Percentiles rank a stretch among this genome's conserved stretches.
Evolutionary conservation across 2,797 vertebrate genomes (phyloP).

Genomic region (Urosaurus nigricauda): DNA sequence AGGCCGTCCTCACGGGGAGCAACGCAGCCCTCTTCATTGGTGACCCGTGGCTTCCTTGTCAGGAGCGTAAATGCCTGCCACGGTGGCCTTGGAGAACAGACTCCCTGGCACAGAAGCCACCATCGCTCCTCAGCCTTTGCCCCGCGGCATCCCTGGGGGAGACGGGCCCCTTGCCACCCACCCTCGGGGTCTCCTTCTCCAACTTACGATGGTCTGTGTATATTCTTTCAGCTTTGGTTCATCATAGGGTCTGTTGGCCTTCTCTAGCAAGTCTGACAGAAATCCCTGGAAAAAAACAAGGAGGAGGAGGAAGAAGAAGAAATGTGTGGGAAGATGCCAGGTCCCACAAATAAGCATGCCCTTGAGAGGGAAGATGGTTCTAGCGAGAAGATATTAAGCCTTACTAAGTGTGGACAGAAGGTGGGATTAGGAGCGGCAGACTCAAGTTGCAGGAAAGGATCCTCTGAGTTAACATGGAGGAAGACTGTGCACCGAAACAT

Average conservation of each 20-base stretch:
- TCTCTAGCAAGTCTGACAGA: constrained; percentile 94
- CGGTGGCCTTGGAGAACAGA: too few species aligned
- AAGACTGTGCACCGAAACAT: neutral
- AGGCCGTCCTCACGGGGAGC: too few species aligned
- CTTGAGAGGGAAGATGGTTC: too few species aligned
- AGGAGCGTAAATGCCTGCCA: too few species aligned
- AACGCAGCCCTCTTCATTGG: too few species aligned
- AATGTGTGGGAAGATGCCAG: neutral
- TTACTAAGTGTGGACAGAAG: neutral
- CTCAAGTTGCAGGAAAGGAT: too few species aligned
- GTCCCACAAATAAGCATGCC: too few species aligned
- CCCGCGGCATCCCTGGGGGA: accelerated
- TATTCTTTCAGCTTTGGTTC: constrained; percentile 95
- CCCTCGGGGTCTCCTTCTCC: accelerated
- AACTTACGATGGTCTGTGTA: constrained; percentile 94
- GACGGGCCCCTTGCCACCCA: accelerated
- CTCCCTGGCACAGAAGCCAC: neutral
- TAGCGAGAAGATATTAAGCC: too few species aligned
- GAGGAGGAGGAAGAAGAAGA: neutral
- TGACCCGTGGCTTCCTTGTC: too few species aligned
- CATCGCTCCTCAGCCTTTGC: neutral
- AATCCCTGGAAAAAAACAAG: constrained; percentile 84
- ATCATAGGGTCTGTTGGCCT: constrained; percentile 91
- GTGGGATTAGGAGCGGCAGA: neutral
- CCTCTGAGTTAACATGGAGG: too few species aligned